These are phyloP conservation scores for Melanerpes formicivorus DNA, from an alignment of 2,113 vertebrate species.

Conservation along the genomic window DNA sequence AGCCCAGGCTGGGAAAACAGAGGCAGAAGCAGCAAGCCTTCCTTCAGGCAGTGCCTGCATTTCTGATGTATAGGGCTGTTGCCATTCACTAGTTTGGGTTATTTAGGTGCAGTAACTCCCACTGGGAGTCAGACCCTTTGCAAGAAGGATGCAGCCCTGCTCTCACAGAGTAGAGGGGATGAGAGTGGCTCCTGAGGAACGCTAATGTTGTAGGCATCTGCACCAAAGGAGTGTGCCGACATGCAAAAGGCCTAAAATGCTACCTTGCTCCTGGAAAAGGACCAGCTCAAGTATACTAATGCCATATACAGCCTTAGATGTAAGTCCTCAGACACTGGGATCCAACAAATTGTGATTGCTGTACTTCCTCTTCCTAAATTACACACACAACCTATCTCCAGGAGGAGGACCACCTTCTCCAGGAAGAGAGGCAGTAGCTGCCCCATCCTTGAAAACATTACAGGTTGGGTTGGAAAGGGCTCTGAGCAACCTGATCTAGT, in stretches of 20 bases:
- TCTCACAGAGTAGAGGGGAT: background rate
- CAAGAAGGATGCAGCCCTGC: background rate
- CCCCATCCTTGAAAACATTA: too few relatives aligned
- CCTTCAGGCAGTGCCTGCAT: background rate
- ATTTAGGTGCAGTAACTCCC: background rate
- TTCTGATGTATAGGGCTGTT: background rate
- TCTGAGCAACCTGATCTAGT: too few relatives aligned
- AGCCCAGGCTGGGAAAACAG: background rate
- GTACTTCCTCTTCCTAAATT: background rate
- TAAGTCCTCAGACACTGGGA: background rate
- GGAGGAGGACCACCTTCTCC: background rate
- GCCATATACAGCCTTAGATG: background rate
- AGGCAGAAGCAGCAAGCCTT: background rate
- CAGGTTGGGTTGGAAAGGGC: too few relatives aligned
- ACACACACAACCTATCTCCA: background rate
- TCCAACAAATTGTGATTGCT: background rate
- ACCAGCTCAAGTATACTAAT: background rate
- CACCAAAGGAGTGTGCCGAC: background rate
- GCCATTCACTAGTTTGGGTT: rapidly evolving
- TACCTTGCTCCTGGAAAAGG: background rate
- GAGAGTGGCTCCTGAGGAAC: background rate
- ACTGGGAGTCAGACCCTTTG: background rate
- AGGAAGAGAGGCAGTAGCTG: too few relatives aligned
- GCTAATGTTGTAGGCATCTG: rapidly evolving
- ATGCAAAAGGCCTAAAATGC: background rate